Evolutionary conservation across 2,797 vertebrate genomes (phyloP).

Genomic region (Nyctibius grandis): DNA sequence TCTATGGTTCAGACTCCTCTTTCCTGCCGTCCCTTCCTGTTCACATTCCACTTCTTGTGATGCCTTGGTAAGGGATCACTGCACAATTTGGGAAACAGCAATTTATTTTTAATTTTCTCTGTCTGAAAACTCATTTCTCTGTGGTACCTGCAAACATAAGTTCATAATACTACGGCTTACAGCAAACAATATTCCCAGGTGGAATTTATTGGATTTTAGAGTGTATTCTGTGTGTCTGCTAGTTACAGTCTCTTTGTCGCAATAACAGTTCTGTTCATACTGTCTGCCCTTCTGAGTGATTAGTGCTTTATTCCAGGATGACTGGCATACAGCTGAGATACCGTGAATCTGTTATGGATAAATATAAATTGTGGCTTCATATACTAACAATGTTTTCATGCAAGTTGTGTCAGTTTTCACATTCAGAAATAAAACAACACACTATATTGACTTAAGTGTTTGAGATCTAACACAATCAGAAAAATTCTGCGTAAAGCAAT

Average conservation of each 20-base stretch:
- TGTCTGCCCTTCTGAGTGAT: background rate
- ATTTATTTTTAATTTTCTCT: background rate
- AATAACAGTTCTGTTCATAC: background rate
- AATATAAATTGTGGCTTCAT: background rate
- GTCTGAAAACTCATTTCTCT: background rate
- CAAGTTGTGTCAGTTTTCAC: background rate
- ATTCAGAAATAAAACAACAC: background rate
- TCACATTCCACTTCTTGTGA: background rate
- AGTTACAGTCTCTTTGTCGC: background rate
- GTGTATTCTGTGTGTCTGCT: background rate
- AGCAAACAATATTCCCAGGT: background rate
- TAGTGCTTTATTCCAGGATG: background rate
- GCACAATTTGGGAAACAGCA: background rate
- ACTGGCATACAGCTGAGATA: background rate
- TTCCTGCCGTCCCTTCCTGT: background rate
- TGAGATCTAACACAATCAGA: background rate
- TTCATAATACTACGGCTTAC: background rate
- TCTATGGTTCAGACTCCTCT: background rate
- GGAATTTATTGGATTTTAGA: background rate
- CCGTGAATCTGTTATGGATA: background rate
- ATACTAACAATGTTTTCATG: background rate
- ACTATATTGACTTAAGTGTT: background rate
- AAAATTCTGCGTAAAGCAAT: background rate
- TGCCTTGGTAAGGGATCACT: background rate
- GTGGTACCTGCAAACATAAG: background rate